Conservation (phyloP, 2,113 vertebrate genomes). For the Lampris incognitus region DNA sequence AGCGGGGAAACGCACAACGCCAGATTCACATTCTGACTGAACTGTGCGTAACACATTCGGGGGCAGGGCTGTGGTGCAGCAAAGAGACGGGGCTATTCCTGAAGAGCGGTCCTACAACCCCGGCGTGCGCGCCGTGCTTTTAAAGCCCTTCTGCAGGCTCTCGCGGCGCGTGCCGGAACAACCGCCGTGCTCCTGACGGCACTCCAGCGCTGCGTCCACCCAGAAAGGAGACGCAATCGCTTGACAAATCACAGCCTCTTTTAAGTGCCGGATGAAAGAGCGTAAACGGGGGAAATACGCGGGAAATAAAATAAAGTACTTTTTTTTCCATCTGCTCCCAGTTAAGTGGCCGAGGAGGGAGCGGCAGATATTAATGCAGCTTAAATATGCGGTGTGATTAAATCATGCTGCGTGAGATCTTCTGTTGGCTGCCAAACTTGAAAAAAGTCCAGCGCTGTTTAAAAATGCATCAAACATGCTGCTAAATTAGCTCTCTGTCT, state of each 20-base stretch:
- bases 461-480: constrained; percentile 86
- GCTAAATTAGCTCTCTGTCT: constrained; percentile 77
- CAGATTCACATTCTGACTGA: constrained; percentile 32
- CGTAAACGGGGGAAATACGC: constrained; percentile 66
- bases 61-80: constrained; percentile 15
- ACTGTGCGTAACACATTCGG: constrained; percentile 29
- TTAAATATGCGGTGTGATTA: constrained; percentile 85
- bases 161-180: constrained; percentile 20
- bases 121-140: constrained; percentile 29
- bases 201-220: constrained; percentile 62
- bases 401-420: constrained; percentile 80
- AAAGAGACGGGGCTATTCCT: too few species aligned
- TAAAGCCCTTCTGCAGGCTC: constrained; percentile 50
- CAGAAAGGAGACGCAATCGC: constrained; percentile 70
- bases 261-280: constrained; percentile 76
- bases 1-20: constrained; percentile 36
- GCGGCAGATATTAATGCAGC: constrained; percentile 79
- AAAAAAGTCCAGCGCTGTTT: constrained; percentile 80
- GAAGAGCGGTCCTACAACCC: constrained; percentile 46
- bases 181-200: constrained; percentile 54
- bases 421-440: constrained; percentile 75
- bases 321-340: constrained; percentile 40
- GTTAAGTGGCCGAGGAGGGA: constrained; percentile 71
- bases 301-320: constrained; percentile 72
- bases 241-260: constrained; percentile 77